phyloP scores from a whole-genome alignment of 2,888 invertebrate genomes.

The Polietes domitor region DNA sequence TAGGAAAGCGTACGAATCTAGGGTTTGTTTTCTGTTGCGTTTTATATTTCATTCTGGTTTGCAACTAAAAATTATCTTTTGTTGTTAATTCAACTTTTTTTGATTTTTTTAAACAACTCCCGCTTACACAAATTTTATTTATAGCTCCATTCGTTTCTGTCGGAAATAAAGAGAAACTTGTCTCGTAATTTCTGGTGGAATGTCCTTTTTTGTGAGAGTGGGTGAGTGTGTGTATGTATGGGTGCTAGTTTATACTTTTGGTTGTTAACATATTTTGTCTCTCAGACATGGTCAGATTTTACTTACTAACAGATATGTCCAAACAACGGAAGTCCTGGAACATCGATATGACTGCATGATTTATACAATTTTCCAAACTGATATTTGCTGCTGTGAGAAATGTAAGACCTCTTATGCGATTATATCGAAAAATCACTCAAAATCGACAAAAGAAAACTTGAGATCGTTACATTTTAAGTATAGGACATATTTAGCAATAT shows the following conservation, averaged over 20 bases:
- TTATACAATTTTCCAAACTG: too few relatives aligned
- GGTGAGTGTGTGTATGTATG: background rate
- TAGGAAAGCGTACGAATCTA: background rate
- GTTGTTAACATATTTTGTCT: constrained; percentile 1
- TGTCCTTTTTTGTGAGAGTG: background rate
- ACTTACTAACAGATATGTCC: background rate
- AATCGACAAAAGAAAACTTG: too few relatives aligned
- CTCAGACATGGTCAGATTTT: background rate
- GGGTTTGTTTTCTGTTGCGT: background rate
- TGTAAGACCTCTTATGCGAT: too few relatives aligned
- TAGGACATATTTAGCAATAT: too few relatives aligned
- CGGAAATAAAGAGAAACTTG: background rate
- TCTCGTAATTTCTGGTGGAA: constrained; percentile 10
- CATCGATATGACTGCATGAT: too few relatives aligned
- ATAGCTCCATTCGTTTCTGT: constrained; percentile 10
- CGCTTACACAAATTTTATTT: constrained; percentile 24
- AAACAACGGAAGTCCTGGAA: too few relatives aligned
- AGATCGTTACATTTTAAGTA: too few relatives aligned
- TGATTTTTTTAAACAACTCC: background rate
- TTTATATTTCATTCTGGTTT: background rate
- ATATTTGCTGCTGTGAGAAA: too few relatives aligned
- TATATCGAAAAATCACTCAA: too few relatives aligned
- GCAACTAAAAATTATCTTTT: constrained; percentile 24
- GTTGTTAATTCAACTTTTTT: constrained; percentile 28
- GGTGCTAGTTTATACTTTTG: background rate